These are phyloP conservation scores for Biston betularia DNA, from an alignment of 2,888 invertebrate genomes.

Conservation along the genomic window DNA sequence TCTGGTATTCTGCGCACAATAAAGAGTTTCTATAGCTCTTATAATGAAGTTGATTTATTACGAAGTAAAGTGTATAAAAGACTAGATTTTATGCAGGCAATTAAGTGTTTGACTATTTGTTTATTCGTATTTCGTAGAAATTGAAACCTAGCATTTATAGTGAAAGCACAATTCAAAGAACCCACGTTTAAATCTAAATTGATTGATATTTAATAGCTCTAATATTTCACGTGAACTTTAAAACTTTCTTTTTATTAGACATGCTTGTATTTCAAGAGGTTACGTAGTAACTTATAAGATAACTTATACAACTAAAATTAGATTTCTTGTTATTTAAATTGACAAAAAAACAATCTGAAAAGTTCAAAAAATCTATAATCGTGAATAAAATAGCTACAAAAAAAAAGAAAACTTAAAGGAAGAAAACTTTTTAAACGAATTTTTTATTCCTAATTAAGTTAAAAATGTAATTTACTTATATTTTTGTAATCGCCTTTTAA, in stretches of 20 bases:
- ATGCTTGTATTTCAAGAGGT: slow-evolving; percentile 14
- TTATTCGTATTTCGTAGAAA: slow-evolving; percentile 10
- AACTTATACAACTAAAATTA: neutral
- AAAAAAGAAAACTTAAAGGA: no score
- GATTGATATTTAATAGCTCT: slow-evolving; percentile 34
- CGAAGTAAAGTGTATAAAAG: neutral
- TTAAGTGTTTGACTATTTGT: neutral
- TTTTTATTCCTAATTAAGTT: no score
- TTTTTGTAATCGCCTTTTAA: no score
- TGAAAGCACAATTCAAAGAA: slow-evolving; percentile 32
- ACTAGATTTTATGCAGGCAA: neutral
- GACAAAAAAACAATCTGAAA: no score
- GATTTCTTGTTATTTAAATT: neutral
- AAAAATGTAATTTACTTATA: no score
- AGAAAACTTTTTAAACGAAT: no score
- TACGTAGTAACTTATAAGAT: slow-evolving; percentile 13
- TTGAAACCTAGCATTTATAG: slow-evolving; percentile 12
- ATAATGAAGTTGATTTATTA: neutral
- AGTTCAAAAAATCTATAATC: no score
- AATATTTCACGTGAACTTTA: slow-evolving; percentile 27
- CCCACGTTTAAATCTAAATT: slow-evolving; percentile 27
- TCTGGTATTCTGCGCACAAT: no score
- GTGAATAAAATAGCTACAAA: no score
- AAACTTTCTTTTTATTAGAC: slow-evolving; percentile 27
- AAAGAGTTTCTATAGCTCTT: no score